These are phyloP conservation scores for Chalcosyrphus nemorum DNA, from an alignment of 2,888 invertebrate genomes.

Conservation along the genomic window DNA sequence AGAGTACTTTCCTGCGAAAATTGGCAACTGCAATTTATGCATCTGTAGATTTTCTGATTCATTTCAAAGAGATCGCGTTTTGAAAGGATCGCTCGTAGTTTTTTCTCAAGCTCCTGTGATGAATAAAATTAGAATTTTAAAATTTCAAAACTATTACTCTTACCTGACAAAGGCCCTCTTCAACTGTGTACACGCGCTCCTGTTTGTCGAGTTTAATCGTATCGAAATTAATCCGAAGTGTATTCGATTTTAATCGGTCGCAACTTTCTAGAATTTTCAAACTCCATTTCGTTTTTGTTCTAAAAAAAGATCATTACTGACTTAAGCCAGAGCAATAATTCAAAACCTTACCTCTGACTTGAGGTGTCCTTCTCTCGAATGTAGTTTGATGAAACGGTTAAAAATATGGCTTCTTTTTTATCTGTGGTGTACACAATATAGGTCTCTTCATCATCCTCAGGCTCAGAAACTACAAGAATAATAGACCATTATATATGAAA, in stretches of 20 bases:
- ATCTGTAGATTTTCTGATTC: slow-evolving; percentile 83
- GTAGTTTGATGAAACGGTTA: slow-evolving; percentile 82
- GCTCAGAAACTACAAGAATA: slow-evolving; percentile 78
- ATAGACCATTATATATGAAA: too few species aligned
- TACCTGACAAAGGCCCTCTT: slow-evolving; percentile 84
- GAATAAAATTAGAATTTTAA: too few species aligned
- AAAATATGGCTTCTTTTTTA: slow-evolving; percentile 81
- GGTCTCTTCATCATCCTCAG: slow-evolving; percentile 81
- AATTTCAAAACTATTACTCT: slow-evolving; percentile 6
- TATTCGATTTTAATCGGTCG: slow-evolving; percentile 82
- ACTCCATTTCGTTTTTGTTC: slow-evolving; percentile 83
- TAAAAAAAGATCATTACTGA: slow-evolving; percentile 59
- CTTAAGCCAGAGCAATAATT: background rate
- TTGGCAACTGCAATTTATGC: slow-evolving; percentile 86
- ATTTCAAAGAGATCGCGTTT: slow-evolving; percentile 82
- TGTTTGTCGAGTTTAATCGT: slow-evolving; percentile 84
- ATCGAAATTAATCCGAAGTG: slow-evolving; percentile 85
- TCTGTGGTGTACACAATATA: slow-evolving; percentile 78
- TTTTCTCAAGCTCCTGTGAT: slow-evolving; percentile 82
- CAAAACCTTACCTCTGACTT: slow-evolving; percentile 79
- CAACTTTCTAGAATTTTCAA: slow-evolving; percentile 83
- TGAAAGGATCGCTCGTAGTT: slow-evolving; percentile 82
- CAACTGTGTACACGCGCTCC: slow-evolving; percentile 84
- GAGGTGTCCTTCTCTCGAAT: slow-evolving; percentile 83
- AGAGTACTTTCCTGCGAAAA: slow-evolving; percentile 83